These are phyloP conservation scores for Pseudoips prasinana DNA, from an alignment of 2,888 invertebrate species.

Conservation along the genomic window DNA sequence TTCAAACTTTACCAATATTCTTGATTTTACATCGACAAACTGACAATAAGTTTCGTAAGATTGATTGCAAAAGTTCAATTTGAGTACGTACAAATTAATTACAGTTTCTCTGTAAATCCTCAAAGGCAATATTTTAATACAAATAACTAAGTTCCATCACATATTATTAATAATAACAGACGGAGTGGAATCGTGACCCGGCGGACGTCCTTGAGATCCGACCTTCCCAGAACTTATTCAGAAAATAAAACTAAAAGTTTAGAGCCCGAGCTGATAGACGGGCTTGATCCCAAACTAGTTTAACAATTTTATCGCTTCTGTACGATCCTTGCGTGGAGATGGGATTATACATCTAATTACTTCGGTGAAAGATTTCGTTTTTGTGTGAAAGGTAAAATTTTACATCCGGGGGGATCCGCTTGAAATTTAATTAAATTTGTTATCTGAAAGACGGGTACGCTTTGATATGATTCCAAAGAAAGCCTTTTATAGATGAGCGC, in stretches of 20 bases:
- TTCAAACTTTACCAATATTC: too few relatives aligned
- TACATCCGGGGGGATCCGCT: too few relatives aligned
- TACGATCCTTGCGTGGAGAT: slow-evolving; percentile 38
- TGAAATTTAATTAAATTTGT: too few relatives aligned
- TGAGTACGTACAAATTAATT: slow-evolving; percentile 21
- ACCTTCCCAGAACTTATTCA: slow-evolving; percentile 66
- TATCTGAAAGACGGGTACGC: slow-evolving; percentile 31
- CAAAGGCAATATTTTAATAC: slow-evolving; percentile 21
- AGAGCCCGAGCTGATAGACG: slow-evolving; percentile 47
- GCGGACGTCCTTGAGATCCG: slow-evolving; percentile 61
- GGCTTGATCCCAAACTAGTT: slow-evolving; percentile 51
- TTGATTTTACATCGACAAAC: background rate
- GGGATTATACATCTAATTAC: slow-evolving; percentile 50
- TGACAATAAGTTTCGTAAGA: slow-evolving; percentile 16
- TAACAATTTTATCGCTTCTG: slow-evolving; percentile 54
- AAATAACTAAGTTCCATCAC: slow-evolving; percentile 27
- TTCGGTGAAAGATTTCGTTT: slow-evolving; percentile 38
- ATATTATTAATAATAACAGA: slow-evolving; percentile 42
- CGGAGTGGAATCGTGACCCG: slow-evolving; percentile 40
- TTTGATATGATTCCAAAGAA: slow-evolving; percentile 44
- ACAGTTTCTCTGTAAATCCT: slow-evolving; percentile 20
- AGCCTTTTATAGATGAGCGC: slow-evolving; percentile 38
- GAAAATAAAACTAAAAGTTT: slow-evolving; percentile 61
- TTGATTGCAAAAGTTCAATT: slow-evolving; percentile 22
- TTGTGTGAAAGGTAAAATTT: slow-evolving; percentile 23